Base-by-base conservation (phyloP, 2,797 vertebrate genomes). In the Austrolebias charrua region DNA sequence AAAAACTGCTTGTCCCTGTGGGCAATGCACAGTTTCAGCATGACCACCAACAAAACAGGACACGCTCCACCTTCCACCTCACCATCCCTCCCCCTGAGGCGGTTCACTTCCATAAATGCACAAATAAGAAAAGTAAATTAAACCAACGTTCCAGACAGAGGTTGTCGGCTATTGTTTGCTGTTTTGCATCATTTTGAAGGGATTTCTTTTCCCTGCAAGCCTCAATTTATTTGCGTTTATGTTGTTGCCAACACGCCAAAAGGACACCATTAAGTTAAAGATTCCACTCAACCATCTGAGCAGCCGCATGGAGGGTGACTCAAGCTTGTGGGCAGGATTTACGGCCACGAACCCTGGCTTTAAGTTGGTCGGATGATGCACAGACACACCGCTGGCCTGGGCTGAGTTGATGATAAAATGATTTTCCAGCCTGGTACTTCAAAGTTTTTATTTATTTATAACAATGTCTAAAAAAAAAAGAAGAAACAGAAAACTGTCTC, bases 41-140 rank as follows among this genome's bases (percentile, higher is more conserved):
- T 81, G 79, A 80, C 78, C 85, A 71, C 73, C 79, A 58, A 74
- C 83, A 79, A 88, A 88, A 90, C 61, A 67, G 86, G 84, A 91
- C 80, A 78, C 76, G 71, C 63, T 63, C 72, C 50, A 61, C 64
- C 76, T 65, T 66, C 52, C 61, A 55, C 38, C 58, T 49, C 57
- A n/a, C 14, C 15, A 9, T 20, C 51, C 78, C 35, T 15, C 40
- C 55, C 18, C 89, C 75, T 72, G 70, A 38, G 80, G 82, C 81
- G 68, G 80, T 81, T 71, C 80, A 72, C 71, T 77, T 85, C 80
- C 75, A 86, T 62, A 82, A 86, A 86, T 55, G 63, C 76, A 79
- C 78, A 81, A 86, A 88, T 83, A 80, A 78, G 33, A 84, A 69
- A 40, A 78, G 58, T 61, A 71, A 87, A 84, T 88, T 76, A 78